Evolutionary conservation across 2,888 invertebrate species (phyloP), one percentile per base, ranked within the genome.

Genomic region (Drosophila putrida): DNA sequence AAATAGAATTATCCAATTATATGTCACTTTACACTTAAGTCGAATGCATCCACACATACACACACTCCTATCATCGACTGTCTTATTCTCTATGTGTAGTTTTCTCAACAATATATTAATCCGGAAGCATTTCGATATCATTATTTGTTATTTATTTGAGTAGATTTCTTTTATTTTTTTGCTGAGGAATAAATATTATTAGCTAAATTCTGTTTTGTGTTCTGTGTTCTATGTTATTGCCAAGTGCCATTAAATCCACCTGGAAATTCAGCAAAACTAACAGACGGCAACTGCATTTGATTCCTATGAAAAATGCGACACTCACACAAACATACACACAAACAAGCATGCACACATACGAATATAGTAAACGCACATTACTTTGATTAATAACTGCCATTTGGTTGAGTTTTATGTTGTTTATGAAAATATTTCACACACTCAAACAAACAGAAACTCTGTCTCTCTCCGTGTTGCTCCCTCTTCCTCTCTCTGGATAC

Each of bases 321-420:
- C 64, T 66, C 46, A 69, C 28, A 55, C 13, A 55, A 13, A 54
- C 63, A 50, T 49, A 63, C 38, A 33, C 54, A 38, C 50, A 58
- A 63, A 47, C 49, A 13, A 35, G 20, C 39, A 64, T 9, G 61
- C 13, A 61, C 13, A 65, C 27, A 59, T 64, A 50, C 11, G 38
- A 53, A 58, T 46, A 50, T 55, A 65, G 72, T 70, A 68, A 80
- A 60, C 79, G 69, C 75, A 80, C 82, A 90, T 90, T 88, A 89
- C 82, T 90, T 88, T 86, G 86, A 86, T 86, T 88, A 86, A 86
- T 86, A 86, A 80, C 87, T 75, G 88, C 86, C 88, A 86, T 86
- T 86, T 82, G 85, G 81, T 71, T 76, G 85, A 85, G 88, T 85
- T 85, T 85, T 85, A 85, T 85, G 84, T 87, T 85, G 88, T 80